Evolutionary conservation across 2,797 vertebrate genomes (phyloP), one percentile per base, ranked within the genome.

Genomic region (Vipera ursinii): DNA sequence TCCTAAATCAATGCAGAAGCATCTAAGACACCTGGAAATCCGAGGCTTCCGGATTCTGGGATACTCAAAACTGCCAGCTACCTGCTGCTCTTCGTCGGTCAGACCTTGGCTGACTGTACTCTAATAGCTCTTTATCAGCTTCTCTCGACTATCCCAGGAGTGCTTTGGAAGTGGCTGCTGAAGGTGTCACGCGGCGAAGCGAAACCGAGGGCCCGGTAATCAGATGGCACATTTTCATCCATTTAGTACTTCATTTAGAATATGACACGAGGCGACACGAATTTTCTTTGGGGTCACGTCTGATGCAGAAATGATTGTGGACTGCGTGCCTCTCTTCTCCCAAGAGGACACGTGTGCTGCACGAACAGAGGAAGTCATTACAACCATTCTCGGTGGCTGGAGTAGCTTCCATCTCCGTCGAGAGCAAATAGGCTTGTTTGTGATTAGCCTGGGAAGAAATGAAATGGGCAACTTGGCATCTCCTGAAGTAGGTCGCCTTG

Each of bases 181-280:
- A 88, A 63, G 69, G 32, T 20, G n/a, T 88, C 57, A 91, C 22
- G 85, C 15, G 12, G 86, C 63, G 86, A 89, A 63, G 88, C 17
- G 57, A 85, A 92, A 91, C 85, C 57, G 6, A 3, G 65, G 57
- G 56, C 38, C 8, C 57, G 7, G 15, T 65, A 85, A 91, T 55
- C 82, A 60, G 32, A 91, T 32, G 82, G 57, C 55, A 56, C 48
- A 85, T 93, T 93, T 90, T 85, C 69, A 93, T 85, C n/a, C 86
- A 51, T 85, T 60, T 24, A 32, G 92, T 78, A 88, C 63, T 82
- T 61, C 55, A 44, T 93, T 93, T 61, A 88, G 44, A 82, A 88
- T n/a, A 82, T 20, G 65, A 88, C 32, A 88, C 24, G 48, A 3
- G 15, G 44, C 57, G 56, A 28, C 17, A 88, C n/a, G 86, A 88